Conservation (phyloP, 2,797 vertebrate genomes). For the Xenentodon cancila region DNA sequence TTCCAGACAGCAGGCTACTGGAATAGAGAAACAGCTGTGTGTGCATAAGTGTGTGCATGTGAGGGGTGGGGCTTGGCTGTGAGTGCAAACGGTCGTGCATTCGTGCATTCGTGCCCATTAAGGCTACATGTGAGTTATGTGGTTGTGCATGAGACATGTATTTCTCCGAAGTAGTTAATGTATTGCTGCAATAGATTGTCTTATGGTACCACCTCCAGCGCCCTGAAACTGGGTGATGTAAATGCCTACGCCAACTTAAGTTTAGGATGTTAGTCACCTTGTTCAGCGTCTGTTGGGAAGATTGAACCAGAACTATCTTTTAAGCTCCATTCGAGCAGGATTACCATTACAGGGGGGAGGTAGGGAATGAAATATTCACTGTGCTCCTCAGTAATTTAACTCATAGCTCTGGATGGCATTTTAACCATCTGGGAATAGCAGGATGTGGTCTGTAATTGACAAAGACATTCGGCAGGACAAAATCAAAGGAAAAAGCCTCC, state of each 20-base stretch:
- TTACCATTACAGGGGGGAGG: conserved; percentile 22
- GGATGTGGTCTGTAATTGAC: conserved; percentile 19
- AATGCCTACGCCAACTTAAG: conserved; percentile 3
- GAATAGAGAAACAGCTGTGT: conserved; percentile 65
- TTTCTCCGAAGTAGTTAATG: conserved; percentile 32
- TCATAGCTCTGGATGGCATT: conserved; percentile 26
- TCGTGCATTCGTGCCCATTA: background rate
- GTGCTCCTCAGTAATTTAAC: conserved; percentile 18
- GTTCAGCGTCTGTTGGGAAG: conserved; percentile 5
- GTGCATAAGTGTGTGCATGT: background rate
- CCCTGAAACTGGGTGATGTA: conserved; percentile 27
- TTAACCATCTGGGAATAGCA: conserved; percentile 31
- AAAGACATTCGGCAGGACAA: conserved; percentile 2
- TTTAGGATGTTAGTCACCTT: conserved; percentile 4
- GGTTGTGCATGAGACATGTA: background rate
- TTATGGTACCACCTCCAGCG: conserved; percentile 27
- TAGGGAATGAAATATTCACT: conserved; percentile 12
- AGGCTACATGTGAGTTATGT: too few relatives aligned
- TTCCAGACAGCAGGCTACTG: conserved; percentile 63
- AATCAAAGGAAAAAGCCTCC: too few relatives aligned
- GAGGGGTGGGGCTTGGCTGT: conserved; percentile 10
- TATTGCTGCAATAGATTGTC: conserved; percentile 35
- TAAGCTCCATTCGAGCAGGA: conserved; percentile 9
- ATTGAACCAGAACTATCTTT: conserved; percentile 12
- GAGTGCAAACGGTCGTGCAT: background rate